phyloP scores from a whole-genome alignment of 2,888 invertebrate species.

The Apamea anceps region DNA sequence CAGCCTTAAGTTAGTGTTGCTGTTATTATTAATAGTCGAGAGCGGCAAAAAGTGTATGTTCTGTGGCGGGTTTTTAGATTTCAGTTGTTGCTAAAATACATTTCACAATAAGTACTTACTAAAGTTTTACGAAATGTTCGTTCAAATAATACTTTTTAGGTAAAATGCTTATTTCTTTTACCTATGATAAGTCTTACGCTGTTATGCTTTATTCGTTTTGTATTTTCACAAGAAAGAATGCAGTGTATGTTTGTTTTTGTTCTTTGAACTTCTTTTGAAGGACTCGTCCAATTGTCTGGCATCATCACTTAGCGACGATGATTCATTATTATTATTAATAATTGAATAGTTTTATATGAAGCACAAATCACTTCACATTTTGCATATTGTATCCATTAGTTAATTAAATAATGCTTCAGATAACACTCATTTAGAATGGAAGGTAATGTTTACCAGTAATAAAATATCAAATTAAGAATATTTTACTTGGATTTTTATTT shows the following conservation, averaged over 20 bases:
- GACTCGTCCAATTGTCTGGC: neutral
- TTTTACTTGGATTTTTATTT: neutral
- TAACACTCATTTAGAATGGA: neutral
- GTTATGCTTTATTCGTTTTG: too few species aligned
- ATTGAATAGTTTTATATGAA: neutral
- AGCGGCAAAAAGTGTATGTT: neutral
- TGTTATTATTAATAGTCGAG: neutral
- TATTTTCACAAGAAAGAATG: neutral
- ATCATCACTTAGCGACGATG: neutral
- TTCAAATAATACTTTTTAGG: neutral
- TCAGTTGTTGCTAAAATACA: neutral
- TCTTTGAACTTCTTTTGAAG: neutral
- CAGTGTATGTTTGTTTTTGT: neutral
- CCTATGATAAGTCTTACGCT: neutral
- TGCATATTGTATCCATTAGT: constrained; percentile 26
- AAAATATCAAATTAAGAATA: neutral
- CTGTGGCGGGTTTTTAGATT: neutral
- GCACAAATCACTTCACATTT: neutral
- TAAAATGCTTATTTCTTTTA: neutral
- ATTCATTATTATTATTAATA: constrained; percentile 5
- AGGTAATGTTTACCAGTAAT: neutral
- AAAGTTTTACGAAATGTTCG: neutral
- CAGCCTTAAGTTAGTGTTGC: neutral
- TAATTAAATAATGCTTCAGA: neutral
- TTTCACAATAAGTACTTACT: neutral